phyloP scores from a whole-genome alignment of 2,888 invertebrate genomes.

The Lacanobia oleracea region DNA sequence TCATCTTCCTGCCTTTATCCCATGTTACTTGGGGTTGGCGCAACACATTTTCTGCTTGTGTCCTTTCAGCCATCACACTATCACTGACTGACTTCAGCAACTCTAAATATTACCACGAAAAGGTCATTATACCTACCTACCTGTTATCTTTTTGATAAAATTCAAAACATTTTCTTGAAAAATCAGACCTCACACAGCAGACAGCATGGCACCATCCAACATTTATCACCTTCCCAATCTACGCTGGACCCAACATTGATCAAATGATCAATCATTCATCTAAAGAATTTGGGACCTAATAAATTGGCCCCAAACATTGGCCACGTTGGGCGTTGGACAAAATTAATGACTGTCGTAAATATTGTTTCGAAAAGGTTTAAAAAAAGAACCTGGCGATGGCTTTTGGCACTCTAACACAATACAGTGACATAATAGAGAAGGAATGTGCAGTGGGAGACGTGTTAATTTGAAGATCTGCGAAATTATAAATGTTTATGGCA shows the following conservation, averaged over 20 bases:
- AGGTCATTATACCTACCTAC: not conserved
- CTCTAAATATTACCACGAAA: not conserved
- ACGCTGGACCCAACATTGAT: constrained; percentile 50
- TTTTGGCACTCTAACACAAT: constrained; percentile 68
- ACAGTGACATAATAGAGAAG: constrained; percentile 48
- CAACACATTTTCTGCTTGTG: no score
- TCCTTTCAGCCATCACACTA: no score
- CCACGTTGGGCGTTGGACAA: constrained; percentile 62
- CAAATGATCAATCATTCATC: constrained; percentile 49
- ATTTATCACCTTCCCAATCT: constrained; percentile 53
- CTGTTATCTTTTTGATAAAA: not conserved
- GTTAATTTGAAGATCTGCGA: constrained; percentile 72
- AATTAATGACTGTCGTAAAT: constrained; percentile 79
- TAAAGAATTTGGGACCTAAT: constrained; percentile 52
- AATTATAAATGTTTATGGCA: constrained; percentile 53
- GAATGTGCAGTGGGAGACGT: constrained; percentile 69
- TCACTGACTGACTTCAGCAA: not conserved
- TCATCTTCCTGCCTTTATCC: no score
- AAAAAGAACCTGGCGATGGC: constrained; percentile 68
- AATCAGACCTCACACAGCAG: constrained; percentile 69
- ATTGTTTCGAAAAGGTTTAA: constrained; percentile 69
- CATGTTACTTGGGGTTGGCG: no score
- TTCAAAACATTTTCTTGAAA: not conserved
- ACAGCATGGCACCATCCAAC: constrained; percentile 68
- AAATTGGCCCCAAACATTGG: constrained; percentile 62